Evolutionary conservation across 35 echinoderm and acorn worm genomes (phyloP).

Genomic region (Anneissia japonica): DNA sequence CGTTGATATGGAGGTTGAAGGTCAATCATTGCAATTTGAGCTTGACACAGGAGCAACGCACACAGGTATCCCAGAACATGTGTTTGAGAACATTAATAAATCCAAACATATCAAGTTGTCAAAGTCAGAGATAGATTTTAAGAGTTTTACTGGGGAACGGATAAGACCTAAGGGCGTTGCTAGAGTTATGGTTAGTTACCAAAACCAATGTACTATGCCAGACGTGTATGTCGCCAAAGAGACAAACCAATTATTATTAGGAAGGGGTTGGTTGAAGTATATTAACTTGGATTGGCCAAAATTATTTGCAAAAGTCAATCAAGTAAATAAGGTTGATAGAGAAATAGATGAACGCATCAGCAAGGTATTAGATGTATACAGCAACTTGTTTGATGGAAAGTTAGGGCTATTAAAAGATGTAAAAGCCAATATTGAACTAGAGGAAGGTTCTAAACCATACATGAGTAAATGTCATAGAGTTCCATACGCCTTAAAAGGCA

Average conservation of each 20-base stretch:
- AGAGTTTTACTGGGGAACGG: constrained; percentile 28
- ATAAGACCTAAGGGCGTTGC: constrained; percentile 12
- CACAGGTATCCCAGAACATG: neutral
- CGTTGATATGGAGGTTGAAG: neutral
- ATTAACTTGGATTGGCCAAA: constrained; percentile 19
- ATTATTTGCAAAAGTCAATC: constrained; percentile 1
- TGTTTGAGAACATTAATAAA: constrained; percentile 19
- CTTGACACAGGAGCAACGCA: constrained; percentile 4
- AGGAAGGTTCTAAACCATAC: neutral
- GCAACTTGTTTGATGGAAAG: constrained; percentile 17
- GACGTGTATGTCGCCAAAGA: constrained; percentile 22
- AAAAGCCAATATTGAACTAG: constrained; percentile 22
- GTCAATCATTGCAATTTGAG: neutral
- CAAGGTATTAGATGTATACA: constrained; percentile 2
- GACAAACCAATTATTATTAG: constrained; percentile 29
- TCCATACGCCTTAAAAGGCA: constrained; percentile 23
- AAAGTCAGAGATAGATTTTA: constrained; percentile 15
- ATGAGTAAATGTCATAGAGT: constrained; percentile 16
- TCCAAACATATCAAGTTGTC: constrained; percentile 17
- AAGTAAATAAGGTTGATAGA: neutral
- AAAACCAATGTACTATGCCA: neutral
- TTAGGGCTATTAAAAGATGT: constrained; percentile 13
- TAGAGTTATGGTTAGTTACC: constrained; percentile 17
- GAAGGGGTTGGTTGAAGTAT: constrained; percentile 11
- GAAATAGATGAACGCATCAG: neutral